phyloP scores from a whole-genome alignment of 2,797 vertebrate species.

The Spheniscus humboldti region DNA sequence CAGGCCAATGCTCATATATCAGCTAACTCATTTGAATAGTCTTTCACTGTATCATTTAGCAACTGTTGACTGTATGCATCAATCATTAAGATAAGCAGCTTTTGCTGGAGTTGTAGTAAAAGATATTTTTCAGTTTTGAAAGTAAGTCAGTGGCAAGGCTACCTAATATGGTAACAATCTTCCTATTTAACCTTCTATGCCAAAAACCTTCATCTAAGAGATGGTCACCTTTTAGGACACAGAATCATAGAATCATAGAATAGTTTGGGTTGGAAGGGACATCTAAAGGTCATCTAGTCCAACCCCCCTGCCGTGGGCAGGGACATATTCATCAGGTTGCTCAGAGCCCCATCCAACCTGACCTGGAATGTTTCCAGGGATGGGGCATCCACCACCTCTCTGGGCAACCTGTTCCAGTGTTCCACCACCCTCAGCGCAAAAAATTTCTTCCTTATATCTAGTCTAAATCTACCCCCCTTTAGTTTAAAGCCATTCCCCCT shows the following conservation, averaged over 20 bases:
- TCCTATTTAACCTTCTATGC: neutral
- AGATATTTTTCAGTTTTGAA: neutral
- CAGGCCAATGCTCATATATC: neutral
- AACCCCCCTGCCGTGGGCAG: too few species aligned
- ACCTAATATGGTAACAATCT: neutral
- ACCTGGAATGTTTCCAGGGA: too few species aligned
- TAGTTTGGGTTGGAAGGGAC: too few species aligned
- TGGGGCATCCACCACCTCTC: too few species aligned
- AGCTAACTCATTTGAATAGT: neutral
- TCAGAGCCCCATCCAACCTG: too few species aligned
- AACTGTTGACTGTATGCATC: neutral
- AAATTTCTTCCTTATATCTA: too few species aligned
- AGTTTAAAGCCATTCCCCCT: too few species aligned
- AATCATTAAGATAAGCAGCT: neutral
- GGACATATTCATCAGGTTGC: too few species aligned
- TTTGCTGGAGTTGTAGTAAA: neutral
- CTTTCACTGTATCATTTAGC: neutral
- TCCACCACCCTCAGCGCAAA: too few species aligned
- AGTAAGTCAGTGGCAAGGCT: neutral
- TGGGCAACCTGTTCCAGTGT: too few species aligned
- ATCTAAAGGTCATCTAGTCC: too few species aligned
- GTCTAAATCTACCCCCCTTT: too few species aligned
- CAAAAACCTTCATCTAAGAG: neutral
- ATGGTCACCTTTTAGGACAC: neutral
- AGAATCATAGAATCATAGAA: neutral